Evolutionary conservation across 2,888 invertebrate species (phyloP), one percentile per base, ranked within the genome.

Genomic region (Drosophila paranaensis): DNA sequence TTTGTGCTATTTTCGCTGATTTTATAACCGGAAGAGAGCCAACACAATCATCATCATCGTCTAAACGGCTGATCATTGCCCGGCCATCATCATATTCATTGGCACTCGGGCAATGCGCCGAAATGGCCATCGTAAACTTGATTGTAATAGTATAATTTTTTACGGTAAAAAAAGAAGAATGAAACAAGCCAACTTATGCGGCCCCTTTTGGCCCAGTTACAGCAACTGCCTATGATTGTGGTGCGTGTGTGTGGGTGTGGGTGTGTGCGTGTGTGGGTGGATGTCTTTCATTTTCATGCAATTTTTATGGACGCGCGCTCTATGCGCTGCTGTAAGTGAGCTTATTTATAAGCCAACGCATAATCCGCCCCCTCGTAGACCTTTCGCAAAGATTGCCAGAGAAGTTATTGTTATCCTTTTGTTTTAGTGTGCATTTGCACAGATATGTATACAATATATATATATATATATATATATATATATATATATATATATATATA

Each of bases 361-460:
- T 73, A 83, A 83, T 77, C 77, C 76, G 74, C 76, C 88, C 72
- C 77, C 40, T 10, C 16, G 65, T 50, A 67, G 63, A 82, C 82
- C 74, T 54, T 71, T 67, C 50, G 40, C 50, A 20, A 48, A 50
- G 35, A 72, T 73, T 61, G 61, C 25, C 30, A 67, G 56, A 54
- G 55, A 89, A 88, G 88, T 88, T 89, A 89, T 90, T 90, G 82
- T 89, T 90, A 89, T 89, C 89, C 89, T 90, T 88, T 88, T 86
- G 83, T 89, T 83, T 83, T 81, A 86, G 84, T 88, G 77, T 67
- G 66, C 71, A 33, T 6, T 6, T 13, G 33, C 13, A 16, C 11
- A 33, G 1, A 16, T 3, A 30, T 30, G n/a, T n/a, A n/a, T n/a
- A n/a, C n/a, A n/a, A n/a, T n/a, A n/a, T n/a, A 6, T 1, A 35